phyloP scores from a whole-genome alignment of 2,113 vertebrate genomes.

The Alethe diademata region DNA sequence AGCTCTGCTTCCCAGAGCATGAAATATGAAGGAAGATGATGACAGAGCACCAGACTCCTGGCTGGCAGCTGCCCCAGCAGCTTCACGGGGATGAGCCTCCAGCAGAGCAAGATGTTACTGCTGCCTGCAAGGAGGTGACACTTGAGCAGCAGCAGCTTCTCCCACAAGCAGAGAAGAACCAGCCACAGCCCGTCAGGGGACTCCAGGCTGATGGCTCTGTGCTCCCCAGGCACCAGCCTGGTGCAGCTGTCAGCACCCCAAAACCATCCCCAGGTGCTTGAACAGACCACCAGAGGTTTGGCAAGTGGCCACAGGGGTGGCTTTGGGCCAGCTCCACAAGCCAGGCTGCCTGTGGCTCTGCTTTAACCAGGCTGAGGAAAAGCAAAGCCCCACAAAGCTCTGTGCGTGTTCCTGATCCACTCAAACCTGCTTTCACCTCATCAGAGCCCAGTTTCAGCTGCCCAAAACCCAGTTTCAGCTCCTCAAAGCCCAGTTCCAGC shows the following conservation, averaged over 20 bases:
- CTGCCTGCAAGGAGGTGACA: background rate
- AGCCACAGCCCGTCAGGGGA: background rate
- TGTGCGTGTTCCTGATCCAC: background rate
- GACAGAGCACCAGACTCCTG: background rate
- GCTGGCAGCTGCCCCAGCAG: background rate
- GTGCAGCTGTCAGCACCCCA: background rate
- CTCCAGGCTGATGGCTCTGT: background rate
- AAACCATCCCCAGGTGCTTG: background rate
- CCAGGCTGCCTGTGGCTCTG: background rate
- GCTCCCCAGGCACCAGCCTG: background rate
- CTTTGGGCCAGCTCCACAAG: background rate
- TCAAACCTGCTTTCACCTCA: background rate
- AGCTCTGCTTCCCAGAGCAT: background rate
- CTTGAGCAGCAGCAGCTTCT: background rate
- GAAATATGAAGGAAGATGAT: background rate
- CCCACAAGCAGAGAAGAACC: background rate
- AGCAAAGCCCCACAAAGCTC: background rate
- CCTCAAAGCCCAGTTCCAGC: background rate
- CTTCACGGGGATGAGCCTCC: background rate
- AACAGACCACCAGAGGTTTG: background rate
- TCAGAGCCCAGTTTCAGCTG: background rate
- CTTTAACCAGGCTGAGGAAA: background rate
- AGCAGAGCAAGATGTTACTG: background rate
- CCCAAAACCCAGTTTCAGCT: background rate
- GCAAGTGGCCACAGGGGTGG: background rate